A percentile compares a stretch with the other conserved stretches of the same genome.
phyloP scores from a whole-genome alignment of 2,113 vertebrate species.

The Pteropus alecto region DNA sequence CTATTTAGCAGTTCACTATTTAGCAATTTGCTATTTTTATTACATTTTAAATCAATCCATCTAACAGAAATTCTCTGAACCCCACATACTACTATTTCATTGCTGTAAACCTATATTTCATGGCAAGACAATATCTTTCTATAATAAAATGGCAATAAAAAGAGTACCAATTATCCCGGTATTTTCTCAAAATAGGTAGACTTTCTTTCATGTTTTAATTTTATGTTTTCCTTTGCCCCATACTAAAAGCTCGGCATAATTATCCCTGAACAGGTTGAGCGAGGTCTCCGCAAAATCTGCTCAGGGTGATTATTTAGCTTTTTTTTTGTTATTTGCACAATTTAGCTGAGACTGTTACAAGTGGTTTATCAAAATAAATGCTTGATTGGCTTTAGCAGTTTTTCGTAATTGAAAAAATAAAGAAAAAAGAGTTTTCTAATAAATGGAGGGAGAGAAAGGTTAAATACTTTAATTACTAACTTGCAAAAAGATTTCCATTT shows the following conservation, averaged over 20 bases:
- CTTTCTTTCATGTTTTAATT: constrained; percentile 81
- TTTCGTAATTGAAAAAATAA: constrained; percentile 81
- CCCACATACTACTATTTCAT: constrained; percentile 63
- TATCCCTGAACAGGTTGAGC: constrained; percentile 81
- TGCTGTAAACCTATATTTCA: constrained; percentile 70
- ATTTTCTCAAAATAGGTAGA: constrained; percentile 83
- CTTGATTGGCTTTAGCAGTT: constrained; percentile 80
- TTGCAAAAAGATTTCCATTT: constrained; percentile 78
- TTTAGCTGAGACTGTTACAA: constrained; percentile 83
- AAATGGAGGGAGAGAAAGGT: constrained; percentile 78
- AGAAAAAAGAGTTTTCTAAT: constrained; percentile 80
- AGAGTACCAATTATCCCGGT: constrained; percentile 80
- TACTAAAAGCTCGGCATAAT: constrained; percentile 80
- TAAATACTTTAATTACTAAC: constrained; percentile 82
- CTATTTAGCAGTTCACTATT: constrained; percentile 62
- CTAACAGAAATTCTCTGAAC: constrained; percentile 52
- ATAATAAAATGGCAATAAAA: constrained; percentile 83
- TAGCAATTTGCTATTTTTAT: constrained; percentile 73
- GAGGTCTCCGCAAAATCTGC: constrained; percentile 78
- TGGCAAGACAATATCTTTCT: constrained; percentile 65
- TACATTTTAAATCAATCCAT: constrained; percentile 75
- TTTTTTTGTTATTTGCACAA: constrained; percentile 81
- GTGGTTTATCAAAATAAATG: constrained; percentile 83
- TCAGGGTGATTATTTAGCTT: constrained; percentile 80
- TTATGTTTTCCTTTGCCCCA: constrained; percentile 82